Evolutionary conservation across 1,140 invertebrate species (phyloP).

Genomic region (Ctenoplectra terminalis): DNA sequence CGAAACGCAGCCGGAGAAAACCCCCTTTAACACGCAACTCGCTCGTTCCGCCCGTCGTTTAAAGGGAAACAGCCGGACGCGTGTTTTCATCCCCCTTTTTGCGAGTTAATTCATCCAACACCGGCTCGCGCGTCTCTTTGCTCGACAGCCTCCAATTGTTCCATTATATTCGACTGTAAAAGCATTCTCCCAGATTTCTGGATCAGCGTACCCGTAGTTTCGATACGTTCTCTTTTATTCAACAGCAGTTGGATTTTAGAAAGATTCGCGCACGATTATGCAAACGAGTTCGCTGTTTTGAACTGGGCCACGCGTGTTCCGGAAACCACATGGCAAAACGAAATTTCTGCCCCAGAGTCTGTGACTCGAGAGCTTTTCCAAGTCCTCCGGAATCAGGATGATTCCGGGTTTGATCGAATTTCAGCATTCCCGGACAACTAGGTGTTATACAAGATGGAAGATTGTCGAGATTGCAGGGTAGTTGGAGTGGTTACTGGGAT

Average conservation of each 20-base stretch:
- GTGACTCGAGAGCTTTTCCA: too few species aligned
- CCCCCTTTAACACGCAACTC: conserved; percentile 67
- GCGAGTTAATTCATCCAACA: not conserved
- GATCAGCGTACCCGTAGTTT: conserved; percentile 4
- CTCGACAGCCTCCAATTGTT: not conserved
- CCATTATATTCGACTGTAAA: not conserved
- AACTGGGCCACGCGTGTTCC: not conserved
- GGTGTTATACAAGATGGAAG: not conserved
- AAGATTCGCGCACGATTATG: conserved; percentile 31
- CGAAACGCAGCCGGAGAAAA: conserved; percentile 58
- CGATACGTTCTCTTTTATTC: not conserved
- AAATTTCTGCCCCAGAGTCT: not conserved
- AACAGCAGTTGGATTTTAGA: not conserved
- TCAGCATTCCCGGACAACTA: not conserved
- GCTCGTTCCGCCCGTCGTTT: conserved; percentile 58
- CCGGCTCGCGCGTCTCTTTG: too few species aligned
- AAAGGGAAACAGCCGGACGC: conserved; percentile 60
- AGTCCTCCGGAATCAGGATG: not conserved
- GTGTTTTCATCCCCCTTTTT: not conserved
- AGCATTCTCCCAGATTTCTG: not conserved
- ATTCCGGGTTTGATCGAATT: not conserved
- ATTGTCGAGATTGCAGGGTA: not conserved
- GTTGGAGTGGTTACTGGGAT: not conserved
- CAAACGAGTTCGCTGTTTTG: conserved; percentile 6
- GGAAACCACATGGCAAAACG: not conserved